Conservation (phyloP, 2,113 vertebrate species). For the Plectropomus leopardus region DNA sequence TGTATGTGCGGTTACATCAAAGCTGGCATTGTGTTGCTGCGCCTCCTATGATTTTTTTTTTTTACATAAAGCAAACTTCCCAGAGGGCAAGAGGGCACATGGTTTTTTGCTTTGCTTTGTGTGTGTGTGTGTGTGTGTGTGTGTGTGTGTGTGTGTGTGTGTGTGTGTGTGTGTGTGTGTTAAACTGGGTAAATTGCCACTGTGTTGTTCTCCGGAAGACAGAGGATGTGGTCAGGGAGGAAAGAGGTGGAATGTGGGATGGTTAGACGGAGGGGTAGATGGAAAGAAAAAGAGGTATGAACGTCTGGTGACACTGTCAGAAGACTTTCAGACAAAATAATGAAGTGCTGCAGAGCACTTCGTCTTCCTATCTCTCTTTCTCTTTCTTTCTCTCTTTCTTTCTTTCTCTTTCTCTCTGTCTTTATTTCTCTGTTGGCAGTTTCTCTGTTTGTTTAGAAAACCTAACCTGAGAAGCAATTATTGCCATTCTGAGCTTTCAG, state of each 20-base stretch:
- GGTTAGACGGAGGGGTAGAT: conserved; percentile 17
- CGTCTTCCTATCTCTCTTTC: not conserved
- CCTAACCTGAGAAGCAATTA: no score
- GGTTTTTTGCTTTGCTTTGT: not conserved
- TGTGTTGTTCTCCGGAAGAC: conserved; percentile 16
- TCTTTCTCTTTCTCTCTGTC: not conserved
- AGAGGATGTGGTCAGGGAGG: conserved; percentile 47
- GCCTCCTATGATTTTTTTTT: conserved; percentile 50
- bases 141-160: conserved; percentile 3
- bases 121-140: no score
- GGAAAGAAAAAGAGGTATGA: conserved; percentile 19
- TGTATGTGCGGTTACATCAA: conserved; percentile 68
- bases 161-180: conserved; percentile 28
- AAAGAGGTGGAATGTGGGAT: conserved; percentile 8
- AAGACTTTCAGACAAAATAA: not conserved
- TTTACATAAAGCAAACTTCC: conserved; percentile 49
- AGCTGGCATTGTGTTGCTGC: conserved; percentile 73
- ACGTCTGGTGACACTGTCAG: conserved; percentile 4
- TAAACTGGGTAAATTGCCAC: conserved; percentile 30
- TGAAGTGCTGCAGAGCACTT: not conserved
- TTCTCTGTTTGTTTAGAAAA: no score
- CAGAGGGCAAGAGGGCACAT: conserved; percentile 47
- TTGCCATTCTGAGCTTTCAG: no score
- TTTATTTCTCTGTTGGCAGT: not conserved
- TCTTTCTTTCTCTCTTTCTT: not conserved